Conservation (phyloP, 1,140 invertebrate species). For the Laodelphax striatellus region DNA sequence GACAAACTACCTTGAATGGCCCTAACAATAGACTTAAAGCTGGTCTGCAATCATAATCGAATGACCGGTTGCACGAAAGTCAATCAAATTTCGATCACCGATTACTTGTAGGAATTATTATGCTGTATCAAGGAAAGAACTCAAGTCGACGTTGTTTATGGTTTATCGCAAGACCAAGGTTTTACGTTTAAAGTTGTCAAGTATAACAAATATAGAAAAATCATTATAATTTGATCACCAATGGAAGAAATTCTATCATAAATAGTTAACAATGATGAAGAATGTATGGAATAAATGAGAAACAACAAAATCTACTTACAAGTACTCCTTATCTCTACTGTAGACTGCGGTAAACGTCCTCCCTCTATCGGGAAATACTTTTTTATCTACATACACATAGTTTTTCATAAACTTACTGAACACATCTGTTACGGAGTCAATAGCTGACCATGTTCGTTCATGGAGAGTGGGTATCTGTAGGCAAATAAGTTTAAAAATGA, state of each 20-base stretch:
- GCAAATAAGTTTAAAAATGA: too few species aligned
- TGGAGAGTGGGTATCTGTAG: background rate
- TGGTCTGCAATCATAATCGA: too few species aligned
- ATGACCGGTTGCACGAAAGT: background rate
- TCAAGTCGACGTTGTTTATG: too few species aligned
- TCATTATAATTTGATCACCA: background rate
- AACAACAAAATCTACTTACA: conserved; percentile 42
- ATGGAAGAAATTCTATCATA: too few species aligned
- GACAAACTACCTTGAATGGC: too few species aligned
- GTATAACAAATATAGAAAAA: background rate
- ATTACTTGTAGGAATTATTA: too few species aligned
- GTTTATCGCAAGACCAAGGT: too few species aligned
- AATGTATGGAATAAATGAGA: background rate
- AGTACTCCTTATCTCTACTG: conserved; percentile 74
- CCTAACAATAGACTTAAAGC: too few species aligned
- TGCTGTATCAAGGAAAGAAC: too few species aligned
- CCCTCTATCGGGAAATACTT: conserved; percentile 14
- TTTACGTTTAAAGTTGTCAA: too few species aligned
- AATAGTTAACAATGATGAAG: too few species aligned
- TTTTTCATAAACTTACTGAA: conserved; percentile 4
- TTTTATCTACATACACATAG: conserved; percentile 14
- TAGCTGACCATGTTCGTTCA: background rate
- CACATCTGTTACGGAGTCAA: background rate
- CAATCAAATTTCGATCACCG: background rate
- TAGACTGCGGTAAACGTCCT: conserved; percentile 59